phyloP scores from a whole-genome alignment of 2,113 vertebrate species.

The Oryctolagus cuniculus region mOryCun1.1 NC_091453.1:27484501-27485000 shows the following conservation, averaged over 20 bases:
- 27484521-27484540: background rate
- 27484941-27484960: constrained; percentile 55
- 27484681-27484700: constrained; percentile 41
- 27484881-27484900: constrained; percentile 37
- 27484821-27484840: background rate
- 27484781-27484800: constrained; percentile 52
- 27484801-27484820: constrained; percentile 52
- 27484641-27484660: background rate
- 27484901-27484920: constrained; percentile 42
- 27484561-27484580: background rate
- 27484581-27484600: background rate
- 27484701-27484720: background rate
- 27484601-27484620: background rate
- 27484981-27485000: constrained; percentile 59
- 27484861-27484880: constrained; percentile 40
- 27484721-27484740: constrained; percentile 33
- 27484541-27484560: background rate
- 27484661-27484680: background rate
- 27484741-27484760: constrained; percentile 26
- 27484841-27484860: constrained; percentile 51
- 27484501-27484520: constrained; percentile 12
- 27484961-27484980: constrained; percentile 59
- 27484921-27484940: constrained; percentile 64
- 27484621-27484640: background rate
- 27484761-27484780: constrained; percentile 29